These are phyloP conservation scores for Drosophila arawakana DNA, from an alignment of 1,140 invertebrate genomes.

Conservation along the genomic window DNA sequence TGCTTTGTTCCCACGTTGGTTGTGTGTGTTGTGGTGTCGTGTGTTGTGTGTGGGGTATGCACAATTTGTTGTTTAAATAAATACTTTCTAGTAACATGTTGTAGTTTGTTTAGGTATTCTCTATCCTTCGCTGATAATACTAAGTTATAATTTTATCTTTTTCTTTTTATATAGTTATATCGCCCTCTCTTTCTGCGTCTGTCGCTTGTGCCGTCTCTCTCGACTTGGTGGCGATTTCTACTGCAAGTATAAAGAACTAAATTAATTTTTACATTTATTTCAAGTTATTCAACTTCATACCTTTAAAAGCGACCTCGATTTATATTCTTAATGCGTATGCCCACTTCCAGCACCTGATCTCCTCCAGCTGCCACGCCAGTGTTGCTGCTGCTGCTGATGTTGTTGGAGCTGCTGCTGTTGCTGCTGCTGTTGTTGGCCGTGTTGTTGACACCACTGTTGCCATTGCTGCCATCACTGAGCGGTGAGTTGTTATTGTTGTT, in stretches of 20 bases:
- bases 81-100: conserved; percentile 20
- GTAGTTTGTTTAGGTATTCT: too few species aligned
- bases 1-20: conserved; percentile 14
- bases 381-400: conserved; percentile 36
- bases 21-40: not conserved
- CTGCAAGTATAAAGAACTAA: not conserved
- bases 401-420: conserved; percentile 16
- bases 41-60: conserved; percentile 9
- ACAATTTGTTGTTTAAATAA: conserved; percentile 19
- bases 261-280: not conserved
- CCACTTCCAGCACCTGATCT: conserved; percentile 78
- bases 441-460: conserved; percentile 40
- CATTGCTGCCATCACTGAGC: conserved; percentile 72
- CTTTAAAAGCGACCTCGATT: conserved; percentile 71
- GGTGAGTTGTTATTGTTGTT: conserved; percentile 74
- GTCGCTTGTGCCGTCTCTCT: conserved; percentile 5
- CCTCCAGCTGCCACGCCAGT: conserved; percentile 48
- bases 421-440: conserved; percentile 8
- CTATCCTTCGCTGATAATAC: too few species aligned
- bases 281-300: not conserved
- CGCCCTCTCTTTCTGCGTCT: not conserved
- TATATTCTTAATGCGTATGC: conserved; percentile 81
- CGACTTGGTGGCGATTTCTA: conserved; percentile 22
- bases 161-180: not conserved
- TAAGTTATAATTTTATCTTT: too few species aligned